Percentiles rank a stretch among this genome's conserved stretches.
phyloP scores from a whole-genome alignment of 2,888 invertebrate species.

The Parapristionchus giblindavisi region DNA sequence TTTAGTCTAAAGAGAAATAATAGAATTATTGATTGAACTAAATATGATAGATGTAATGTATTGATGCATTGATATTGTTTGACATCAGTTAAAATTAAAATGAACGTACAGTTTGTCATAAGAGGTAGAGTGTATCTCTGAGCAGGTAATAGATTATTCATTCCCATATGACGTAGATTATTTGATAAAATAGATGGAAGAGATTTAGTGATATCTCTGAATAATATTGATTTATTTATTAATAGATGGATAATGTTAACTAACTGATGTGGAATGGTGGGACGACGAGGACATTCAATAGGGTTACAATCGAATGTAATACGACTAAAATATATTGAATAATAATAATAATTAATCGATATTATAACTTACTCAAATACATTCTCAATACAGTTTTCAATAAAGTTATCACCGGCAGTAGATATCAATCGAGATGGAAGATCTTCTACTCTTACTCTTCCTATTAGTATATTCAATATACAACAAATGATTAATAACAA shows the following conservation, averaged over 20 bases:
- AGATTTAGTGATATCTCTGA: neutral
- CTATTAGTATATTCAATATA: neutral
- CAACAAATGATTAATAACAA: neutral
- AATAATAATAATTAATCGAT: neutral
- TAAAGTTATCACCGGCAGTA: constrained; percentile 7
- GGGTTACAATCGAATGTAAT: constrained; percentile 2
- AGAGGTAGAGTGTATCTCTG: constrained; percentile 33
- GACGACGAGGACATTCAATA: neutral
- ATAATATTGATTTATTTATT: neutral
- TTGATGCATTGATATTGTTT: no score
- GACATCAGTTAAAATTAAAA: no score
- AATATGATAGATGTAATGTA: no score
- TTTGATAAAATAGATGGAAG: neutral
- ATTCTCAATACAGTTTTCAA: constrained; percentile 25
- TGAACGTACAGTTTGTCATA: neutral
- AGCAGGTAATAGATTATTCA: constrained; percentile 17
- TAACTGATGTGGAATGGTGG: neutral
- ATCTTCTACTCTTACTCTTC: neutral
- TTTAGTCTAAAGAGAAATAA: no score
- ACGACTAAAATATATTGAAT: constrained; percentile 1
- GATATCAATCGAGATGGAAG: constrained; percentile 1
- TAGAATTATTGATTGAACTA: no score
- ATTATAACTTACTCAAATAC: constrained; percentile 20
- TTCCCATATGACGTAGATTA: neutral
- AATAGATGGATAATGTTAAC: constrained; percentile 2